phyloP scores from a whole-genome alignment of 2,113 vertebrate genomes.

The Carassius auratus region DNA sequence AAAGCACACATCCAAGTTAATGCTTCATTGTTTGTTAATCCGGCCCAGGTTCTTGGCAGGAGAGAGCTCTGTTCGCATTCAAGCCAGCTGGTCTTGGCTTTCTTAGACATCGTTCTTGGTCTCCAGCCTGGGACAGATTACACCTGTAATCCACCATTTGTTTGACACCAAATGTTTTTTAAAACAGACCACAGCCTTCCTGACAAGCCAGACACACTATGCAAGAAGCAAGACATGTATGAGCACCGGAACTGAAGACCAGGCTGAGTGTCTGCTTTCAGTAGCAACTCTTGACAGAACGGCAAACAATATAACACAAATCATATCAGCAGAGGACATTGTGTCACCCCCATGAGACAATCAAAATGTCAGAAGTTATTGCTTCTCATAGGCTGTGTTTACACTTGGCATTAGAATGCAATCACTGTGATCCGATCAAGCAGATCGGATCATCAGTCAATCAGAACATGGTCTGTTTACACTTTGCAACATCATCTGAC shows the following conservation, averaged over 20 bases:
- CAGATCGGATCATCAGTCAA: too few species aligned
- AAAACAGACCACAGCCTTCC: slow-evolving; percentile 69
- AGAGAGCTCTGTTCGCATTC: slow-evolving; percentile 38
- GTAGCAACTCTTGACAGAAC: background rate
- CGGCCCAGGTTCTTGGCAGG: slow-evolving; percentile 35
- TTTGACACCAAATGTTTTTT: slow-evolving; percentile 70
- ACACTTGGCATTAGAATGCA: too few species aligned
- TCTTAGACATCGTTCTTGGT: slow-evolving; percentile 41
- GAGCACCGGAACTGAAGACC: background rate
- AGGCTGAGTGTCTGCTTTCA: slow-evolving; percentile 6
- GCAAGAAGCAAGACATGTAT: background rate
- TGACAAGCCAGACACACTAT: slow-evolving; percentile 15
- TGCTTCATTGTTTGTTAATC: slow-evolving; percentile 46
- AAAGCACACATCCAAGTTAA: slow-evolving; percentile 38
- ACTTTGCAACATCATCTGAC: too few species aligned
- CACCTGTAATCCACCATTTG: slow-evolving; percentile 73
- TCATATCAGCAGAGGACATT: background rate
- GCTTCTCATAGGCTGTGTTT: background rate
- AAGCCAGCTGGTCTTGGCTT: slow-evolving; percentile 14
- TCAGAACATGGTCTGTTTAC: too few species aligned
- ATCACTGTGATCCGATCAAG: too few species aligned
- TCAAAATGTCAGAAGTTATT: slow-evolving; percentile 6
- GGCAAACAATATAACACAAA: background rate
- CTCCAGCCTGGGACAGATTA: slow-evolving; percentile 60
- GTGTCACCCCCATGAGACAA: slow-evolving; percentile 4